Conservation (phyloP, 2,113 vertebrate species). For the Telmatochromis sp. region DNA sequence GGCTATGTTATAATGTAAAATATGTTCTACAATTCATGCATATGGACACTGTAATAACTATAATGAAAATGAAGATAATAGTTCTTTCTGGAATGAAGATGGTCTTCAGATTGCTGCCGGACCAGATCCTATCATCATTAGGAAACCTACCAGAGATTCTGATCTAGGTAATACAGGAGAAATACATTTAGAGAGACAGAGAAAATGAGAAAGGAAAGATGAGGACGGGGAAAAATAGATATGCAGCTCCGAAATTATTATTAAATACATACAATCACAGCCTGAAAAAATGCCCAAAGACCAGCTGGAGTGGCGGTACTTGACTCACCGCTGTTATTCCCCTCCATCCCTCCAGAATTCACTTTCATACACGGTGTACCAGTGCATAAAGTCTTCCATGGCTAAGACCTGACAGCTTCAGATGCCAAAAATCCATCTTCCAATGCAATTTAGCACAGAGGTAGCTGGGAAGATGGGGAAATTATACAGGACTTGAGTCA, state of each 20-base stretch:
- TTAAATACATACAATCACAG: slow-evolving; percentile 65
- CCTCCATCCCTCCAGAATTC: slow-evolving; percentile 64
- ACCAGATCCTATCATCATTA: slow-evolving; percentile 55
- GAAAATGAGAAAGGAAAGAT: slow-evolving; percentile 6
- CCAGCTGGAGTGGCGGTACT: slow-evolving; percentile 64
- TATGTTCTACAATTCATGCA: slow-evolving; percentile 35
- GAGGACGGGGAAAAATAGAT: slow-evolving; percentile 1
- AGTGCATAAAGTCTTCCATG: slow-evolving; percentile 66
- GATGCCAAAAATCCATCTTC: slow-evolving; percentile 71
- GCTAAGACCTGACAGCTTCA: slow-evolving; percentile 66
- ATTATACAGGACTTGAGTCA: slow-evolving; percentile 68
- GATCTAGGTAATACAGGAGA: background rate
- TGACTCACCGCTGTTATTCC: slow-evolving; percentile 67
- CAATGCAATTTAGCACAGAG: slow-evolving; percentile 68
- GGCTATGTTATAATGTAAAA: slow-evolving; percentile 27
- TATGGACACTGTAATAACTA: slow-evolving; percentile 49
- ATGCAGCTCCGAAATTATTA: slow-evolving; percentile 50
- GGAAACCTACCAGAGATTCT: slow-evolving; percentile 10
- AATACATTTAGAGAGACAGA: background rate
- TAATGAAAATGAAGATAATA: slow-evolving; percentile 58
- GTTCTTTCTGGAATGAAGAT: slow-evolving; percentile 40
- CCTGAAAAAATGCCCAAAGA: slow-evolving; percentile 60
- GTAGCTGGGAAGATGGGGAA: slow-evolving; percentile 69
- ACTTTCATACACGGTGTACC: slow-evolving; percentile 68
- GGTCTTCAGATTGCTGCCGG: slow-evolving; percentile 36